Conservation (phyloP, 2,113 vertebrate genomes). For the Gymnogyps californianus region DNA sequence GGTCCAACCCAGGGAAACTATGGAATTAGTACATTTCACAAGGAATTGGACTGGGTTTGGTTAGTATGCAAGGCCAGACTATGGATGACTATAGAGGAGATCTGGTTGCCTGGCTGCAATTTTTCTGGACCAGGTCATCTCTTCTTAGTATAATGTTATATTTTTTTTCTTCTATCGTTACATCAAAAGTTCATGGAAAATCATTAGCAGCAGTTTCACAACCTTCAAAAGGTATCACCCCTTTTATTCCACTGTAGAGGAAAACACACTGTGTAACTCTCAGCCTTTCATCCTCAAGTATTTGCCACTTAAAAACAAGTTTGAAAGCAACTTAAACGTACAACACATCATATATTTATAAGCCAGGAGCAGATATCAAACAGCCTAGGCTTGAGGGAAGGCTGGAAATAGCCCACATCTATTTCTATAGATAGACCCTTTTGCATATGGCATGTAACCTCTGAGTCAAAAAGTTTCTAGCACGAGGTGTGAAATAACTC, state of each 20-base stretch:
- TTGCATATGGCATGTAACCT: background rate
- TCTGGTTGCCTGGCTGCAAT: background rate
- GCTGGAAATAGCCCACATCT: background rate
- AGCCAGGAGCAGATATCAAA: conserved; percentile 29
- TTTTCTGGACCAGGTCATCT: background rate
- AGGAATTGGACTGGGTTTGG: background rate
- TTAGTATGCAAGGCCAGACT: background rate
- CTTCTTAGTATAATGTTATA: background rate
- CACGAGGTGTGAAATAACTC: background rate
- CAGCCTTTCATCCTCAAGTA: conserved; percentile 33
- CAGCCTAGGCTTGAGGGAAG: background rate
- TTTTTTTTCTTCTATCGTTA: background rate
- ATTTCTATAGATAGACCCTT: background rate
- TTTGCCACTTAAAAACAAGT: conserved; percentile 36
- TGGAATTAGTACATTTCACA: background rate
- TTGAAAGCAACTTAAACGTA: background rate
- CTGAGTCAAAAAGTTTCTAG: background rate
- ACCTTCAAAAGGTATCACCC: background rate
- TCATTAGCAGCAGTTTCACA: conserved; percentile 7
- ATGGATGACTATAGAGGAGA: background rate
- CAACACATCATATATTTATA: background rate
- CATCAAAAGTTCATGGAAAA: conserved; percentile 39
- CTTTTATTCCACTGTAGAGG: background rate
- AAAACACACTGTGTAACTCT: background rate
- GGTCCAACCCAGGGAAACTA: background rate